These are phyloP conservation scores for Fistularia commersonii DNA, from an alignment of 2,797 vertebrate genomes.

Conservation along the genomic window DNA sequence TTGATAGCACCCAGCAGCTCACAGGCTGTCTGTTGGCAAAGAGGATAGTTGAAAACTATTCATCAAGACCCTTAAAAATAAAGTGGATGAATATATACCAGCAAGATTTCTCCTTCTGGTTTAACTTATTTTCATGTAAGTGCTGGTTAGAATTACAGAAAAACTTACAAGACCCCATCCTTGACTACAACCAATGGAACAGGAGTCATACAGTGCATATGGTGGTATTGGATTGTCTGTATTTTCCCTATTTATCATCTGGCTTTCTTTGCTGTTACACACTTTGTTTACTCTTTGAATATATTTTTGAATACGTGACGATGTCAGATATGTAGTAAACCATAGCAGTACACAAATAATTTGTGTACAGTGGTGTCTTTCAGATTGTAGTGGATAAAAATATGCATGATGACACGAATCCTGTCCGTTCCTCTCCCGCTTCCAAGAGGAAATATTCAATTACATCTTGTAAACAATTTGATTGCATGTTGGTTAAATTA, in stretches of 20 bases:
- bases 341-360: no score
- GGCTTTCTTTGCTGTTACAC: not conserved
- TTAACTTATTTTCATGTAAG: slow-evolving; percentile 54
- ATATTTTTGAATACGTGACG: no score
- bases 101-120: slow-evolving; percentile 45
- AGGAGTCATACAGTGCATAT: slow-evolving; percentile 6
- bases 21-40: slow-evolving; percentile 35
- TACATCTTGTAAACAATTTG: not conserved
- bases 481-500: not conserved
- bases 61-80: slow-evolving; percentile 58
- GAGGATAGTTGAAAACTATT: slow-evolving; percentile 44
- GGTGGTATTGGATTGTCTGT: slow-evolving; percentile 10
- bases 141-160: slow-evolving; percentile 58
- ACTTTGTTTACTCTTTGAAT: no score
- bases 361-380: no score
- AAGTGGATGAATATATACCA: slow-evolving; percentile 55
- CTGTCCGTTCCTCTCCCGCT: slow-evolving; percentile 55
- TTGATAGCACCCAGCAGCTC: slow-evolving; percentile 44
- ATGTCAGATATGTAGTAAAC: slow-evolving; percentile 12
- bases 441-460: not conserved
- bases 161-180: slow-evolving; percentile 34
- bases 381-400: no score
- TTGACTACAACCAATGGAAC: slow-evolving; percentile 21
- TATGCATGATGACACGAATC: slow-evolving; percentile 15
- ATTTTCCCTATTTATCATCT: no score